These are phyloP conservation scores for Tenthredo scrophulariae DNA, from an alignment of 2,888 invertebrate genomes.

Conservation along the genomic window DNA sequence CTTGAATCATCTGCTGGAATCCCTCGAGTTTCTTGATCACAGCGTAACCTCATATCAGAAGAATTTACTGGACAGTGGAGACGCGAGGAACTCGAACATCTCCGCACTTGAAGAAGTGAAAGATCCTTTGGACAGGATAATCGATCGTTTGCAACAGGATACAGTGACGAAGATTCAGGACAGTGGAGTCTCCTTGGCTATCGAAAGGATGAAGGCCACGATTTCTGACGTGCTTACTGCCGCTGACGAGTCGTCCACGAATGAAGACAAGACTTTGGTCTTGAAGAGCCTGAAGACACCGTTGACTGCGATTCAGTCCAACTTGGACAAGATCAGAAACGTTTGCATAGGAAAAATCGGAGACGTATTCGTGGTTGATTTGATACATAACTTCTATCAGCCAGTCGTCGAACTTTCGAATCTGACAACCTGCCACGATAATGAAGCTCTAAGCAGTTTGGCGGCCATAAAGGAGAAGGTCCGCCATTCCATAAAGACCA, in stretches of 20 bases:
- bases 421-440: conserved; percentile 52
- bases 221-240: conserved; percentile 44
- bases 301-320: neutral
- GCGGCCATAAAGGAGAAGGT: conserved; percentile 42
- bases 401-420: conserved; percentile 51
- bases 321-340: conserved; percentile 47
- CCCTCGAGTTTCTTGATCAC: conserved; percentile 47
- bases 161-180: conserved; percentile 53
- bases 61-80: conserved; percentile 49
- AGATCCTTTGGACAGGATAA: conserved; percentile 53
- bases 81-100: conserved; percentile 54
- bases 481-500: conserved; percentile 32
- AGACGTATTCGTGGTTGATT: conserved; percentile 52
- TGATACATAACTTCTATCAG: conserved; percentile 54
- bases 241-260: conserved; percentile 9
- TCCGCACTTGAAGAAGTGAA: conserved; percentile 52
- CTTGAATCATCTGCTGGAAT: conserved; percentile 51
- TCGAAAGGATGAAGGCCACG: conserved; percentile 52
- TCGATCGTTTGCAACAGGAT: conserved; percentile 52
- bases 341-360: conserved; percentile 52
- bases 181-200: conserved; percentile 51
- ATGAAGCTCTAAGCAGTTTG: conserved; percentile 41
- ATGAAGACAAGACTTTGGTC: conserved; percentile 49
- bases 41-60: conserved; percentile 51
- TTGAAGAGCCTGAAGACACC: conserved; percentile 40